phyloP scores from a whole-genome alignment of 2,888 invertebrate species.

The Podotricha telesiphe region DNA sequence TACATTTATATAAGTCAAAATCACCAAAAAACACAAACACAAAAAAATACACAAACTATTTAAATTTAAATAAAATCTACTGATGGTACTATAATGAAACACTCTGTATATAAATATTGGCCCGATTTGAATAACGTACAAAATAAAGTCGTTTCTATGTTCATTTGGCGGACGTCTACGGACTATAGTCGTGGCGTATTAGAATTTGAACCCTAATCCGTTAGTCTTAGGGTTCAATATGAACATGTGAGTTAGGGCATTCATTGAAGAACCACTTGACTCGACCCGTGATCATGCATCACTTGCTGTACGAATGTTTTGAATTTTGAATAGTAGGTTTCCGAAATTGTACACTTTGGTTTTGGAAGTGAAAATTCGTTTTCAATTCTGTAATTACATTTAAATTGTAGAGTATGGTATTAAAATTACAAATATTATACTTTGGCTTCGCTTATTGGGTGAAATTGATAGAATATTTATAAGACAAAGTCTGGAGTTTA shows the following conservation, averaged over 20 bases:
- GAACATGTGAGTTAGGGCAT: slow-evolving; percentile 50
- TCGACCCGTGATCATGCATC: slow-evolving; percentile 78
- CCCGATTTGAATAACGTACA: slow-evolving; percentile 73
- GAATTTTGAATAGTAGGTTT: slow-evolving; percentile 57
- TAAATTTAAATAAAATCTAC: not conserved
- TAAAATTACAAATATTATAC: too few species aligned
- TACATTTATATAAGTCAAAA: too few species aligned
- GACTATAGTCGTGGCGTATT: slow-evolving; percentile 23
- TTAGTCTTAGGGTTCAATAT: slow-evolving; percentile 19
- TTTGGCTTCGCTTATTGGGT: too few species aligned
- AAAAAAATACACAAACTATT: too few species aligned
- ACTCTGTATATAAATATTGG: slow-evolving; percentile 71
- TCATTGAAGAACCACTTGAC: slow-evolving; percentile 62
- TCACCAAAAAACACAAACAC: too few species aligned
- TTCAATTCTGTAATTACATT: slow-evolving; percentile 37
- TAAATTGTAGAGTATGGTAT: not conserved
- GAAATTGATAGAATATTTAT: too few species aligned
- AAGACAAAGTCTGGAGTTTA: not conserved
- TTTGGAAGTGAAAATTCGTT: slow-evolving; percentile 40
- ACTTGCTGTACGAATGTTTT: slow-evolving; percentile 68
- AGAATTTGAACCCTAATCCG: not conserved
- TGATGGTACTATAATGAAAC: slow-evolving; percentile 44
- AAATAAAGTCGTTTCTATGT: slow-evolving; percentile 76
- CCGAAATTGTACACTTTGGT: slow-evolving; percentile 50
- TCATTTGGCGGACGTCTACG: slow-evolving; percentile 71